Evolutionary conservation across 2,797 vertebrate genomes (phyloP), one percentile per base, ranked within the genome.

Genomic region (Moxostoma hubbsi): DNA sequence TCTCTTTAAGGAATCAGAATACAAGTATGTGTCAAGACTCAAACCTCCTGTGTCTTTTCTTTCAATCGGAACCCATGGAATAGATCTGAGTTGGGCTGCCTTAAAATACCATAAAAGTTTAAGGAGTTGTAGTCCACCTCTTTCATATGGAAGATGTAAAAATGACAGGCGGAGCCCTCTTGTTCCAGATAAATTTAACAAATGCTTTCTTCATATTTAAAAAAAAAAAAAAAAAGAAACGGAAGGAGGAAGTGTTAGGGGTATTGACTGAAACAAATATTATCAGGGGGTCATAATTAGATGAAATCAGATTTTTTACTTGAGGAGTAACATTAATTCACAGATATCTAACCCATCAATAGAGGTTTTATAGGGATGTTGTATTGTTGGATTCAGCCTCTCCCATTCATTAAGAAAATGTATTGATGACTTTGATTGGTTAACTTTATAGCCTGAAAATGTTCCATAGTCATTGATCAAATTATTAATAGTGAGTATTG

Each of bases 81-180:
- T 24, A 24, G 74, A 15, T 16, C 68, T 72, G 10, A 77, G 10
- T 51, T 81, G 70, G 1, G 16, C 72, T 43, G 72, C 72, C 47
- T 51, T 64, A 13, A 24, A 24, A 24, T 24, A 24, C 18, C 18
- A 24, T 24, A 24, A 24, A 24, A 24, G 18, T 1, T 24, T 24
- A 24, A 2, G 18, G 18, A 24, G 18, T 24, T 24, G 18, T 24
- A 24, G 18, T 24, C 18, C 18, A 24, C 18, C 18, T 24, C 18
- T 24, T 24, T 24, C 2, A 24, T 24, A 24, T 24, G 18, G 18
- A 2, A 24, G 18, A 24, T 24, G 2, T 24, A 24, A 24, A 24
- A 24, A 2, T 24, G 1, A 24, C 18, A 24, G 18, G 18, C 18
- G 18, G 18, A 24, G 18, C 18, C 18, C 2, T 57, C 54, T 57